A percentile compares a stretch with the other conserved stretches of the same genome.
Evolutionary conservation across 2,113 vertebrate genomes (phyloP).

Genomic region (Xenus cinereus): DNA sequence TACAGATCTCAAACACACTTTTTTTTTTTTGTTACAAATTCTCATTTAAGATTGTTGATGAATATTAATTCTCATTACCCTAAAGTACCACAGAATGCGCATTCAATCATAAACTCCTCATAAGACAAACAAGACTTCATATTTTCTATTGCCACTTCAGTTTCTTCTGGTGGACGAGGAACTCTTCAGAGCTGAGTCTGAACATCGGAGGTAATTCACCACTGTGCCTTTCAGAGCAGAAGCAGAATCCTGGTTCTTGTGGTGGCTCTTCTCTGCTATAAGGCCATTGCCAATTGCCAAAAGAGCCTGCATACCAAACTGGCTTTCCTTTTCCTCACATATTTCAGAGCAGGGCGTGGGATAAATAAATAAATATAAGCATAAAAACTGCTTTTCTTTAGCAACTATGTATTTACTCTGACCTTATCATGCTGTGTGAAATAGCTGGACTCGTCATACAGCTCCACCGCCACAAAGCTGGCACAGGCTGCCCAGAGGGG

Average conservation of each 20-base stretch:
- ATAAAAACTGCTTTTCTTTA: neutral
- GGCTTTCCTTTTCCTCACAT: neutral
- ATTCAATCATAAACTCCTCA: neutral
- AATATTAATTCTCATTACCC: constrained; percentile 13
- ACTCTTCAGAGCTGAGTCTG: neutral
- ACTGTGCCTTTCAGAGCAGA: neutral
- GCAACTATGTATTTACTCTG: neutral
- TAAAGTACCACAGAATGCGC: neutral
- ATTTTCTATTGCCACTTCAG: neutral
- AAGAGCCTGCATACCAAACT: neutral
- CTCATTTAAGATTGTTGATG: neutral
- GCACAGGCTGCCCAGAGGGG: too few relatives aligned
- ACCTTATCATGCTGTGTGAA: neutral
- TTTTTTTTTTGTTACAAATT: neutral
- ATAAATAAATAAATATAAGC: neutral
- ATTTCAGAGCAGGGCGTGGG: neutral
- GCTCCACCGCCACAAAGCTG: neutral
- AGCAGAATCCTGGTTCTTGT: neutral
- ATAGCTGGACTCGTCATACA: neutral
- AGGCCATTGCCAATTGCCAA: neutral
- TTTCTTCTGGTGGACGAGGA: neutral
- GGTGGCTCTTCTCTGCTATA: neutral
- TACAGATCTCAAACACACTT: neutral
- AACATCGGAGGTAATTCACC: neutral
- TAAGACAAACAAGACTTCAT: neutral